A percentile compares a stretch with the other conserved stretches of the same genome.
Evolutionary conservation across 2,797 vertebrate genomes (phyloP).

Genomic region (Apodemus agrarius): DNA sequence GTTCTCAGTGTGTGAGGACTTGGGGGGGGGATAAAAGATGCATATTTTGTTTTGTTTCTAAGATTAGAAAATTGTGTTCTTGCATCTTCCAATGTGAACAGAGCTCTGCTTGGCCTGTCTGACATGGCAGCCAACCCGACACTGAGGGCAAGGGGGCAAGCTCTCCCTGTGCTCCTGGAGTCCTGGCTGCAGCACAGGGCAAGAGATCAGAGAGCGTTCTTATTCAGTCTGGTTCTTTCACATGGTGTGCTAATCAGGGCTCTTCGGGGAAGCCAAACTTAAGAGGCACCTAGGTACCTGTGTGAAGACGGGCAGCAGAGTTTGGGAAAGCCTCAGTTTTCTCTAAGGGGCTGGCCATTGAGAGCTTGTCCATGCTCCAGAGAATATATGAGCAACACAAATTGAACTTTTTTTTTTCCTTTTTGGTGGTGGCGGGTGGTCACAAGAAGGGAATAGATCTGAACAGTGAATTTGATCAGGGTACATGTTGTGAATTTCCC

Average conservation of each 20-base stretch:
- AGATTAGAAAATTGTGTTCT: not conserved
- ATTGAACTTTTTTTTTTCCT: not conserved
- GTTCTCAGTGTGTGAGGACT: not conserved
- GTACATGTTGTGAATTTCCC: not conserved
- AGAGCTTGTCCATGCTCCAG: not conserved
- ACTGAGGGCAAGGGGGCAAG: not conserved
- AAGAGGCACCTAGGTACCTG: not conserved
- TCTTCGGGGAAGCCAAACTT: not conserved
- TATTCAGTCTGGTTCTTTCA: not conserved
- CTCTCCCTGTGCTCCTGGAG: not conserved
- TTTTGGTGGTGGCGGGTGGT: not conserved
- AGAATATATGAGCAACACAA: not conserved
- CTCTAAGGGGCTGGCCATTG: not conserved
- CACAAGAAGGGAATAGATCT: not conserved
- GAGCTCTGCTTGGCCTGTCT: not conserved
- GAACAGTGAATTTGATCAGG: not conserved
- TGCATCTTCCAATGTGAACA: not conserved
- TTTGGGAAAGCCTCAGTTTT: not conserved
- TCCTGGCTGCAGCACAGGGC: not conserved
- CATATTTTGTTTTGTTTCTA: conserved; percentile 20
- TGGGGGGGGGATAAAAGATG: not conserved
- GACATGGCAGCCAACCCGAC: not conserved
- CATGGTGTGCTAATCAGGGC: not conserved
- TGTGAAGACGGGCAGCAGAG: not conserved
- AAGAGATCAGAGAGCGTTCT: not conserved